Conservation (phyloP, 2,797 vertebrate species). For the Megalops cyprinoides region DNA sequence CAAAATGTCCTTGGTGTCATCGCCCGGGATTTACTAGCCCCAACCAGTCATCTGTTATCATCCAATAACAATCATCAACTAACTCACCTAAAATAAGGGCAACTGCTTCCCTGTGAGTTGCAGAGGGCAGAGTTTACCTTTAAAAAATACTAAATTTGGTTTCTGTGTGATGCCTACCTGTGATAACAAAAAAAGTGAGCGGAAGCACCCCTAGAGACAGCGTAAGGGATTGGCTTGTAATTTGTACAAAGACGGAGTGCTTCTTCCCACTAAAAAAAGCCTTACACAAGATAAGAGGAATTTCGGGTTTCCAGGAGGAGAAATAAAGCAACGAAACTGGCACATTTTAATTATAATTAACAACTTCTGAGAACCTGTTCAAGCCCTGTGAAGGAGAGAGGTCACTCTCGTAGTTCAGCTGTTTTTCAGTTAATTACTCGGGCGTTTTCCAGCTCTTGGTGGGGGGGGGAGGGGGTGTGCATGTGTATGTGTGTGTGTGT, state of each 20-base stretch:
- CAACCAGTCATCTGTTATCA: neutral
- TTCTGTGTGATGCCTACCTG: no score
- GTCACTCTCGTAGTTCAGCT: constrained; percentile 7
- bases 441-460: neutral
- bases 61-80: neutral
- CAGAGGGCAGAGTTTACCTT: neutral
- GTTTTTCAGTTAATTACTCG: neutral
- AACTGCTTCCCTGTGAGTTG: no score
- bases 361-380: neutral
- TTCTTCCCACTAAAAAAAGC: neutral
- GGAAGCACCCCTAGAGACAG: neutral
- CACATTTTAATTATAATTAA: constrained; percentile 21
- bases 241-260: neutral
- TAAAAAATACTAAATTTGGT: no score
- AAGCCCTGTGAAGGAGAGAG: neutral
- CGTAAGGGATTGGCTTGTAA: neutral
- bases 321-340: neutral
- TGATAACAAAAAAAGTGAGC: no score
- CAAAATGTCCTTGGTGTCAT: neutral
- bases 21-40: neutral
- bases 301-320: neutral
- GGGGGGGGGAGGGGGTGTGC: neutral
- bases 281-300: neutral
- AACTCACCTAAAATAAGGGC: no score
- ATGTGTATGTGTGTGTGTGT: neutral